These are phyloP conservation scores for Scaptomyza montana DNA, from an alignment of 1,140 invertebrate species.

Conservation along the genomic window DNA sequence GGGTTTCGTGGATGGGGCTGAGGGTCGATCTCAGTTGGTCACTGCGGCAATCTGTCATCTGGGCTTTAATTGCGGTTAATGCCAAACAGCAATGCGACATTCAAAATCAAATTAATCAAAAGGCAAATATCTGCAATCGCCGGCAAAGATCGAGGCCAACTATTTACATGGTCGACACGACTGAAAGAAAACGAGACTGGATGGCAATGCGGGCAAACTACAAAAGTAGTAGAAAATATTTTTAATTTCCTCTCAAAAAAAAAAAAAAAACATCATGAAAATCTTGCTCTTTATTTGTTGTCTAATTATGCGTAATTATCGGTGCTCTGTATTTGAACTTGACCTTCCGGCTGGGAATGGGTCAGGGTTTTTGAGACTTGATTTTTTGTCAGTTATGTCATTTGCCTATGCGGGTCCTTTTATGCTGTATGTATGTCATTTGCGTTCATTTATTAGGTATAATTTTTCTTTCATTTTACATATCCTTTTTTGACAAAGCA, in stretches of 20 bases:
- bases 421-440: conserved; percentile 19
- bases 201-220: conserved; percentile 25
- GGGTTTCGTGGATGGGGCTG: conserved; percentile 4
- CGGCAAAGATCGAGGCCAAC: conserved; percentile 18
- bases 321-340: conserved; percentile 55
- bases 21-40: conserved; percentile 52
- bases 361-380: background rate
- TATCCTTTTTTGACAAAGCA: conserved; percentile 47
- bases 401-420: conserved; percentile 51
- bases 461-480: conserved; percentile 44
- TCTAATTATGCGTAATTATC: conserved; percentile 70
- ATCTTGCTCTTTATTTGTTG: conserved; percentile 41
- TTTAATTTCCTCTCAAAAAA: conserved; percentile 31
- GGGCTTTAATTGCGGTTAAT: conserved; percentile 64
- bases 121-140: conserved; percentile 44
- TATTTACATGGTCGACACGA: conserved; percentile 7
- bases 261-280: conserved; percentile 24
- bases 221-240: conserved; percentile 41
- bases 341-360: conserved; percentile 51
- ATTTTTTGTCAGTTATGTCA: conserved; percentile 7
- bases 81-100: conserved; percentile 44
- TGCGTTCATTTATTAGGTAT: conserved; percentile 26
- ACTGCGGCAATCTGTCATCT: conserved; percentile 69
- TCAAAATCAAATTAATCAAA: conserved; percentile 64
- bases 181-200: background rate